Evolutionary conservation across 2,888 invertebrate genomes (phyloP).

Genomic region (Pristionchus arcanus): DNA sequence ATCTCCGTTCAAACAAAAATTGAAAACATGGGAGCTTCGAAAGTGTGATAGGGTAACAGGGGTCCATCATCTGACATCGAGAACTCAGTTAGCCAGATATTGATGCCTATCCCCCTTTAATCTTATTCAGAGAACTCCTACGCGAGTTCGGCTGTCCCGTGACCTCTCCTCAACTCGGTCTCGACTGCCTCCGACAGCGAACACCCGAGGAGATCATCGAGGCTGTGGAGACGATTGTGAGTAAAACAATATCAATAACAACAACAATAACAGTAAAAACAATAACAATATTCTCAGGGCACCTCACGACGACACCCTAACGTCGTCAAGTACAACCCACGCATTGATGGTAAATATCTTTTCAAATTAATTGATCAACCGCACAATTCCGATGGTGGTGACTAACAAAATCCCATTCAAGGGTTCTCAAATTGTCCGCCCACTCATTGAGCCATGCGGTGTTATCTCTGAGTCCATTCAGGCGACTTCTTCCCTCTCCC

Average conservation of each 20-base stretch:
- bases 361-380: too few relatives aligned
- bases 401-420: too few relatives aligned
- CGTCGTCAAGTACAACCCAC: conserved; percentile 57
- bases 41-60: too few relatives aligned
- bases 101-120: too few relatives aligned
- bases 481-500: conserved; percentile 67
- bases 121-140: conserved; percentile 38
- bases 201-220: conserved; percentile 67
- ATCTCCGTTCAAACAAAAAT: too few relatives aligned
- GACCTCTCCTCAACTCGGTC: conserved; percentile 56
- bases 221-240: conserved; percentile 68
- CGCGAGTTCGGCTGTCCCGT: conserved; percentile 47
- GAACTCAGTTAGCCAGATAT: too few relatives aligned
- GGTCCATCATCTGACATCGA: too few relatives aligned
- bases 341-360: conserved; percentile 53
- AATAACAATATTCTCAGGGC: conserved; percentile 38
- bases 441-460: too few relatives aligned
- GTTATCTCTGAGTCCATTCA: background rate
- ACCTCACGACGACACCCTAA: conserved; percentile 51
- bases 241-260: background rate
- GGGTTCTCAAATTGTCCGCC: too few relatives aligned
- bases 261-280: background rate
- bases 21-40: too few relatives aligned
- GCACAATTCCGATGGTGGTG: too few relatives aligned
- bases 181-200: conserved; percentile 66